Base-by-base conservation (phyloP, 2,113 vertebrate species). In the Trichechus manatus region DNA sequence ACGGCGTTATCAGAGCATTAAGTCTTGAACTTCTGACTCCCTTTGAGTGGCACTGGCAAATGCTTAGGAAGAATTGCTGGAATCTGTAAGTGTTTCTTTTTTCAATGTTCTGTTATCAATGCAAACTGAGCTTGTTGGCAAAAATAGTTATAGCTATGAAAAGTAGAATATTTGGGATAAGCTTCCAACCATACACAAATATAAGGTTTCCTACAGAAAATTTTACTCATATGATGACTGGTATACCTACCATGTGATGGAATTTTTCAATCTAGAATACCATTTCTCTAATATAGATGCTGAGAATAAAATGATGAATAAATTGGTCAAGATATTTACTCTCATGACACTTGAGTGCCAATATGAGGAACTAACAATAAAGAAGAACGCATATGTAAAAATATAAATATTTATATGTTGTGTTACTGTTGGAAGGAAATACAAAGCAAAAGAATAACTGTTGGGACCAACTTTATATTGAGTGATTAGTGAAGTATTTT, bases 1-100 rank as follows among this genome's bases (percentile, higher is more conserved):
- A 78, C 1, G 19, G 25, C 93, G 97, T 98, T 98, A 97, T 97
- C 97, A 94, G 94, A 97, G 95, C 89, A 95, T 97, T 97, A 98
- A 95, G 91, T 94, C 56, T 97, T 97, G 85, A 98, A 98, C 95
- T 97, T 75, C 74, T 96, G 90, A 97, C 81, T 88, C 83, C 88
- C 93, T 96, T 89, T 95, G 93, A 97, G 50, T 92, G 72, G 29
- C 91, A 96, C 27, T 33, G 68, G 42, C 47, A 98, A 95, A 97
- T 97, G 97, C 44, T 96, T 96, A 97, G 72, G 56, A 96, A 87
- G 72, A 91, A 96, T 90, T 85, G 75, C 89, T 95, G 66, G 94
- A 56, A 95, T 86, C 9, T 86, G 0, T 92, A 97, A 96, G 15
- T 8, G n/a, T 19, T 96, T 8, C 1, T 97, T 70, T 94, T 95